Conservation (phyloP, 2,797 vertebrate species). For the Gambelia wislizenii region DNA sequence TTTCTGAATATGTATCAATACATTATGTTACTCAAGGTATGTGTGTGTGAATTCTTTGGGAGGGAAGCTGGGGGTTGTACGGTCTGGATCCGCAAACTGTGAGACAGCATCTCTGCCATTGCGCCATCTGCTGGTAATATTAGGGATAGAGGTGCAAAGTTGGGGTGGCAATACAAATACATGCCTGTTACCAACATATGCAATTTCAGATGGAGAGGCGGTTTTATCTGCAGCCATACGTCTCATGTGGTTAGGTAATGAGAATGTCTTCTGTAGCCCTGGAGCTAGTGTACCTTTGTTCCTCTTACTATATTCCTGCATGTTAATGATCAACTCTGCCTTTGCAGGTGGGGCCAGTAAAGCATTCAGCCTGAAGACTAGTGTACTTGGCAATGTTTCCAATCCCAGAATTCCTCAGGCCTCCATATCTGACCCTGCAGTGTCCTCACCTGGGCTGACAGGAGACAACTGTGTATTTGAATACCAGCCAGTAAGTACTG, state of each 20-base stretch:
- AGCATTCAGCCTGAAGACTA: slow-evolving; percentile 83
- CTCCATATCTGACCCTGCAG: slow-evolving; percentile 74
- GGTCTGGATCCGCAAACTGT: no score
- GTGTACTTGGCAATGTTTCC: slow-evolving; percentile 77
- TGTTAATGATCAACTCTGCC: no score
- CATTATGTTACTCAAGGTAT: no score
- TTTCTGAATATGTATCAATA: no score
- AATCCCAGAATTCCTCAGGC: slow-evolving; percentile 75
- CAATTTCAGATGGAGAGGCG: slow-evolving; percentile 38
- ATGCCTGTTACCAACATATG: not conserved
- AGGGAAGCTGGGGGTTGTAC: no score
- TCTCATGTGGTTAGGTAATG: not conserved
- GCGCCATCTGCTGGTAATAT: not conserved
- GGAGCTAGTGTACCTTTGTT: not conserved
- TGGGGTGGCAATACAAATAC: not conserved
- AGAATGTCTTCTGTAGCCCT: not conserved
- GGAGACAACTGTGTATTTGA: slow-evolving; percentile 84
- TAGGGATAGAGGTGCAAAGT: not conserved
- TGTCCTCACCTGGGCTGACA: slow-evolving; percentile 76
- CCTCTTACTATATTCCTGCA: not conserved
- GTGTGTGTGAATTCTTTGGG: no score
- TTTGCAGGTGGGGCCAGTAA: slow-evolving; percentile 76
- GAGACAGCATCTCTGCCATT: not conserved
- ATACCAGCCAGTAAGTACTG: slow-evolving; percentile 76
- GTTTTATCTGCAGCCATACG: slow-evolving; percentile 39